Evolutionary conservation across 2,888 invertebrate species (phyloP).

Genomic region (Netelia fuscicornis): DNA sequence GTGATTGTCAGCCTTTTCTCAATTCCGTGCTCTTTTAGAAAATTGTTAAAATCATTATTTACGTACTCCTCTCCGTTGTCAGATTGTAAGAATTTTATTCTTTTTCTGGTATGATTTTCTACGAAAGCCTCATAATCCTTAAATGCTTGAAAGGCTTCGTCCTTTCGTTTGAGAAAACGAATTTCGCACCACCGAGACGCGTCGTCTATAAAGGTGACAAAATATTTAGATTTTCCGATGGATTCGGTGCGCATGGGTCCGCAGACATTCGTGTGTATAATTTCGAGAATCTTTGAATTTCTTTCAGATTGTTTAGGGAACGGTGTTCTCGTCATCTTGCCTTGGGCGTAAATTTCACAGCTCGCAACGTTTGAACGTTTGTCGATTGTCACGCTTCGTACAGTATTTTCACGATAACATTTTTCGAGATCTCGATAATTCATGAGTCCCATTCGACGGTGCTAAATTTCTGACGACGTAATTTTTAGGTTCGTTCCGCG

Average conservation of each 20-base stretch:
- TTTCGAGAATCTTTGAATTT: slow-evolving; percentile 42
- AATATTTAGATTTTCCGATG: slow-evolving; percentile 65
- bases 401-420: too few species aligned
- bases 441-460: too few species aligned
- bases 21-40: slow-evolving; percentile 33
- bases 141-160: slow-evolving; percentile 62
- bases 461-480: too few species aligned
- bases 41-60: slow-evolving; percentile 49
- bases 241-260: slow-evolving; percentile 48
- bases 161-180: slow-evolving; percentile 63
- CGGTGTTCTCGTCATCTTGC: too few species aligned
- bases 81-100: slow-evolving; percentile 63
- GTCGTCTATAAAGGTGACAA: slow-evolving; percentile 71
- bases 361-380: too few species aligned
- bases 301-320: too few species aligned
- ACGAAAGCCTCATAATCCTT: slow-evolving; percentile 59
- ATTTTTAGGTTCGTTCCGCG: too few species aligned
- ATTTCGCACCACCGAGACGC: slow-evolving; percentile 63
- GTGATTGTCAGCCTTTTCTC: slow-evolving; percentile 25
- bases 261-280: slow-evolving; percentile 68
- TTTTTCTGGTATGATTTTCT: slow-evolving; percentile 64
- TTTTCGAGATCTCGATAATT: too few species aligned
- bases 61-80: slow-evolving; percentile 69
- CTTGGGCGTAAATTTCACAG: too few species aligned
- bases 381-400: too few species aligned